Evolutionary conservation across 2,797 vertebrate species (phyloP).

Genomic region (Molossus molossus): DNA sequence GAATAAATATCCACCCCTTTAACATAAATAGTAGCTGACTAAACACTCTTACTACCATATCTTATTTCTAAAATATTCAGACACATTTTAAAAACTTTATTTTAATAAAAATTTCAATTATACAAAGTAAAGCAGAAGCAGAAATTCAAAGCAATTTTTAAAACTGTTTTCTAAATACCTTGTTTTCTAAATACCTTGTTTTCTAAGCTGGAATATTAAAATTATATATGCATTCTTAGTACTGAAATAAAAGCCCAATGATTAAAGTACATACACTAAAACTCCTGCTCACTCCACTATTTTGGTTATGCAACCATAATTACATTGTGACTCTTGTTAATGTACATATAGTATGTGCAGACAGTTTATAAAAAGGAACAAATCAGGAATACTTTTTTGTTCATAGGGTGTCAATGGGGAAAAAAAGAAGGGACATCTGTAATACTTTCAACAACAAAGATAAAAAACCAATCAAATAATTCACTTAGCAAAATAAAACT

Average conservation of each 20-base stretch:
- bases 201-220: constrained; percentile 1
- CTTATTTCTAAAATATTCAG: not conserved
- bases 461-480: constrained; percentile 16
- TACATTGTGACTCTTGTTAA: constrained; percentile 30
- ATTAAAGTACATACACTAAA: constrained; percentile 50
- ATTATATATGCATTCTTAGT: not conserved
- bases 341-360: not conserved
- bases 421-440: too few relatives aligned
- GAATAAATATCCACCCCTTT: not conserved
- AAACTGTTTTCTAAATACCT: constrained; percentile 1
- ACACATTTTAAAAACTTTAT: constrained; percentile 2
- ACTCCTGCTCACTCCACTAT: not conserved
- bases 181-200: not conserved
- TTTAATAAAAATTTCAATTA: constrained; percentile 50
- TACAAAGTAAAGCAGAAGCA: not conserved
- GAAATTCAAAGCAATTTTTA: constrained; percentile 1
- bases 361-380: constrained; percentile 1
- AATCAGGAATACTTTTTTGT: constrained; percentile 1
- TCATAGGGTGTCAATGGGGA: not conserved
- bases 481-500: not conserved
- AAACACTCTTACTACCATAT: not conserved
- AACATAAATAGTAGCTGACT: constrained; percentile 8
- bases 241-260: constrained; percentile 18
- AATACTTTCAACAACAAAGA: too few relatives aligned
- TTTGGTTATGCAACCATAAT: not conserved